These are phyloP conservation scores for Heterodera carotae DNA, from an alignment of 1,140 invertebrate species.

Conservation along the genomic window DNA sequence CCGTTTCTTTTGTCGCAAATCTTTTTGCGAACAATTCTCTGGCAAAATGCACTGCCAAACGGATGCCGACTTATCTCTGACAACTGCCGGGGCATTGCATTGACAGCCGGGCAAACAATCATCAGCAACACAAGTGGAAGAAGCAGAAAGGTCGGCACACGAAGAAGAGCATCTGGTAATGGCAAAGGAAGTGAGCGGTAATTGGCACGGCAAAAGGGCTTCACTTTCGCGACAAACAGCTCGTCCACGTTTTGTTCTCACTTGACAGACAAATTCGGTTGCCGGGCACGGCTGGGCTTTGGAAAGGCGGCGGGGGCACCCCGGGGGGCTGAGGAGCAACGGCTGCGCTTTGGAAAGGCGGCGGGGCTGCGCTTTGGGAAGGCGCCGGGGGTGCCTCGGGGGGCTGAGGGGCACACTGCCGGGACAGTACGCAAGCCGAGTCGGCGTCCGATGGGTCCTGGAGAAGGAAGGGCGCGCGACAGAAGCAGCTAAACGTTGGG, in stretches of 20 bases:
- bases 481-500: conserved; percentile 32
- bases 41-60: conserved; percentile 34
- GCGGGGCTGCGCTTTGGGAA: too few species aligned
- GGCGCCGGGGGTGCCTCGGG: too few species aligned
- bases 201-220: neutral
- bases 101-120: conserved; percentile 37
- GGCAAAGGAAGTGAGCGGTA: neutral
- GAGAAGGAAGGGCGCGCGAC: conserved; percentile 41
- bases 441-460: conserved; percentile 28
- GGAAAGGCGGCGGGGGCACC: too few species aligned
- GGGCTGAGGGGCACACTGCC: conserved; percentile 30
- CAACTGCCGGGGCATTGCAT: conserved; percentile 25
- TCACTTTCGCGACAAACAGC: conserved; percentile 4
- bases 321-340: too few species aligned
- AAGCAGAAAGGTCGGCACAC: neutral
- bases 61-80: conserved; percentile 11
- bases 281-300: neutral
- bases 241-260: neutral
- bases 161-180: neutral
- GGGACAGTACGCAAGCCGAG: conserved; percentile 34
- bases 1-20: neutral
- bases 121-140: conserved; percentile 19
- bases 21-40: conserved; percentile 33
- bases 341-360: neutral
- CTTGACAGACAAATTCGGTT: conserved; percentile 1